Base-by-base conservation (phyloP, 2,888 invertebrate genomes). In the Epistrophe eligans region DNA sequence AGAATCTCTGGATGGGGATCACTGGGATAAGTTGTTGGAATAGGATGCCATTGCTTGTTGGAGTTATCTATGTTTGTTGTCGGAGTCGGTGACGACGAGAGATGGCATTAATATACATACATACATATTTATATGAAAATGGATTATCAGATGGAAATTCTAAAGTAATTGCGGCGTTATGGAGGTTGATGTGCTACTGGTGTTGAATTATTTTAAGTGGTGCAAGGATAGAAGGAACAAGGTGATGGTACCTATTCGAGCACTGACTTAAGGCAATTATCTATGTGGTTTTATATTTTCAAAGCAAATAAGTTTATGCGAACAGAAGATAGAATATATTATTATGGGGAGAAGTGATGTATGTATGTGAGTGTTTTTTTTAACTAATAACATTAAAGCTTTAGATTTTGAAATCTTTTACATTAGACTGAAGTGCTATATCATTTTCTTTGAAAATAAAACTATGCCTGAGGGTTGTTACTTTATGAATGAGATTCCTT, bases 71-170 rank as follows among this genome's bases (percentile, higher is more conserved):
- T 64, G 84, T 19, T 38, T 17, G 58, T 19, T 38, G 35, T 35
- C 38, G 17, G 58, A 17, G 2, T 58, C 7, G 11, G 17, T 58
- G 11, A 32, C 17, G 15, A 55, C 32, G 40, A 60, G 57, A 60
- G 50, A 24, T 73, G 60, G 62, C 40, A 79, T 83, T 19, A 4
- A 71, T 77, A 66, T 43, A 6, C 4, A 3, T 24, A 24, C 24
- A 24, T 24, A 24, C 24, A 10, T 43, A 43, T 2, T 13, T 6
- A 24, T 13, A 55, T 55, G 28, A 76, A 87, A 87, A 64, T 83
- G 74, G 58, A 87, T 83, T 83, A 83, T 87, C 70, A 66, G 71
- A 83, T 87, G 87, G 72, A 87, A 87, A 87, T 55, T 87, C 76
- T 83, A 67, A 87, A 76, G 83, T 83, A 87, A 87, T 82, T 87